Evolutionary conservation across 2,797 vertebrate species (phyloP).

Genomic region (Chloroceryle amazona): DNA sequence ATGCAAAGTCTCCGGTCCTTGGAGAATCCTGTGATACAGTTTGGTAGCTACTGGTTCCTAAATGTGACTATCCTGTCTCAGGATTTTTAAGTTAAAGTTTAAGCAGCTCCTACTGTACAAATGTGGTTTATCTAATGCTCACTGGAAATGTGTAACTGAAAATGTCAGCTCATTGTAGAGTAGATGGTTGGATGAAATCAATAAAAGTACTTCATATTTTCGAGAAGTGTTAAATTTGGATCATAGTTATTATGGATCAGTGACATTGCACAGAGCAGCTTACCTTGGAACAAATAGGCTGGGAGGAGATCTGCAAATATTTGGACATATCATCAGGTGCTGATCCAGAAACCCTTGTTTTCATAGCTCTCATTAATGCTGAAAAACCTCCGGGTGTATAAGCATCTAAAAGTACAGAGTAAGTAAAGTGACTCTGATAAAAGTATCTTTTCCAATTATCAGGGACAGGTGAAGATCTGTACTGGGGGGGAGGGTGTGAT

Average conservation of each 20-base stretch:
- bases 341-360: neutral
- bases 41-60: neutral
- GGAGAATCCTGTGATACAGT: neutral
- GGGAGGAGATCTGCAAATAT: neutral
- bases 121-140: neutral
- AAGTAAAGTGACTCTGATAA: neutral
- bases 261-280: neutral
- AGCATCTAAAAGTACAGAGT: neutral
- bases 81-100: neutral
- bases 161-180: neutral
- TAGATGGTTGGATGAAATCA: neutral
- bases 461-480: neutral
- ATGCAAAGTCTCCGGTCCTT: slow-evolving; percentile 1
- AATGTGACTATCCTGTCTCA: neutral
- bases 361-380: neutral
- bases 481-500: neutral
- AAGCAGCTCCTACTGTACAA: neutral
- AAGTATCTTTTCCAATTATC: neutral
- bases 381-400: neutral
- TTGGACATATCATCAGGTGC: neutral
- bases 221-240: neutral
- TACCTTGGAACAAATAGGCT: neutral
- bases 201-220: neutral
- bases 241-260: neutral
- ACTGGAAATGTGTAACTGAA: neutral